Percentiles rank a stretch among this genome's conserved stretches.
phyloP scores from a whole-genome alignment of 2,888 invertebrate genomes.

The Meganola albula region DNA sequence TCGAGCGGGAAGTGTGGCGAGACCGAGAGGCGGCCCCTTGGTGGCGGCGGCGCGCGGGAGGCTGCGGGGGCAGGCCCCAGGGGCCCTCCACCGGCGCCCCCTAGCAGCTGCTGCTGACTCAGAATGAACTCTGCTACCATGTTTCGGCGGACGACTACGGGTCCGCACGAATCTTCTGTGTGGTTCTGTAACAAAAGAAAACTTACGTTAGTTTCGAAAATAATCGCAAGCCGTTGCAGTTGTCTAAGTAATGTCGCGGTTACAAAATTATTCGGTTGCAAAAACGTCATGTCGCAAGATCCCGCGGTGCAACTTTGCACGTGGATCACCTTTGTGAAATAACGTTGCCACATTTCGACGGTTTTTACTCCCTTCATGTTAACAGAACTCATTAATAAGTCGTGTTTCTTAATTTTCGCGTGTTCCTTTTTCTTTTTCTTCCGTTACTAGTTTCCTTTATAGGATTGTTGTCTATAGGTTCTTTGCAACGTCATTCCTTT shows the following conservation, averaged over 20 bases:
- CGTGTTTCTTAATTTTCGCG: slow-evolving; percentile 53
- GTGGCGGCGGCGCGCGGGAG: slow-evolving; percentile 53
- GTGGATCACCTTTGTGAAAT: slow-evolving; percentile 65
- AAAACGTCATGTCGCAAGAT: slow-evolving; percentile 59
- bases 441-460: no score
- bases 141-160: slow-evolving; percentile 80
- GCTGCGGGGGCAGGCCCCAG: slow-evolving; percentile 58
- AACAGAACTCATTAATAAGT: slow-evolving; percentile 57
- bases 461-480: no score
- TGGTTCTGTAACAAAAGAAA: slow-evolving; percentile 70
- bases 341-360: slow-evolving; percentile 52
- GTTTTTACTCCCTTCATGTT: slow-evolving; percentile 63
- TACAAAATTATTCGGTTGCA: slow-evolving; percentile 57
- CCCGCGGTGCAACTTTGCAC: slow-evolving; percentile 54
- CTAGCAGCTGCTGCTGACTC: slow-evolving; percentile 80
- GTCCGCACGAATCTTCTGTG: slow-evolving; percentile 70
- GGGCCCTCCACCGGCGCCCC: slow-evolving; percentile 52
- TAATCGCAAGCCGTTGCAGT: slow-evolving; percentile 38
- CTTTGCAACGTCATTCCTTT: no score
- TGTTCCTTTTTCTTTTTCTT: slow-evolving; percentile 43
- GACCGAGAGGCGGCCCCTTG: slow-evolving; percentile 58
- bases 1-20: slow-evolving; percentile 74
- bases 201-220: slow-evolving; percentile 48
- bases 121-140: slow-evolving; percentile 92
- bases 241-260: slow-evolving; percentile 47